Evolutionary conservation across 2,113 vertebrate species (phyloP).

Genomic region (Ginglymostoma cirratum): DNA sequence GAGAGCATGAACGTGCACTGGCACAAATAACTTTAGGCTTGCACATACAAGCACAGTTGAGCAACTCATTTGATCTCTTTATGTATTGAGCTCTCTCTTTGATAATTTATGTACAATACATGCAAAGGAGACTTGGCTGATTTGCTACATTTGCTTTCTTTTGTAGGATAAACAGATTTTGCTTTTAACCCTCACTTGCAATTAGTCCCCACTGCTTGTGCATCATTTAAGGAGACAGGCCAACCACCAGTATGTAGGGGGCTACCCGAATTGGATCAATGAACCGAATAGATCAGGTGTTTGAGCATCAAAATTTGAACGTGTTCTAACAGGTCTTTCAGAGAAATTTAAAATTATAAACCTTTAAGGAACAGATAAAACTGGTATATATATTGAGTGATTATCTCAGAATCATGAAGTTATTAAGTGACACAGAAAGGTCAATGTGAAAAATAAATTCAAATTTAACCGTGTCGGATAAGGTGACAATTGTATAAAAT

Average conservation of each 20-base stretch:
- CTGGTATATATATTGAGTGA: neutral
- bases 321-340: neutral
- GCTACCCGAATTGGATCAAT: neutral
- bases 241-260: neutral
- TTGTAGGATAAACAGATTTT: neutral
- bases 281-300: neutral
- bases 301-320: neutral
- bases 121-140: neutral
- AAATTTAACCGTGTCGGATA: neutral
- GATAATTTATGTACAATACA: neutral
- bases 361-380: neutral
- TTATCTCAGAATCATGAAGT: neutral
- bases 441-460: too few relatives aligned
- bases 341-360: neutral
- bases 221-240: neutral
- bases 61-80: neutral
- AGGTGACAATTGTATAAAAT: neutral
- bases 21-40: neutral
- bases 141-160: neutral
- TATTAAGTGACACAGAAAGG: neutral
- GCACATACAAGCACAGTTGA: neutral
- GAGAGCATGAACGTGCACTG: neutral
- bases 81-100: neutral
- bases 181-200: neutral
- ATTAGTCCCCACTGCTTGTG: neutral